Evolutionary conservation across 2,113 vertebrate genomes (phyloP).

Genomic region (Myotis lucifugus): DNA sequence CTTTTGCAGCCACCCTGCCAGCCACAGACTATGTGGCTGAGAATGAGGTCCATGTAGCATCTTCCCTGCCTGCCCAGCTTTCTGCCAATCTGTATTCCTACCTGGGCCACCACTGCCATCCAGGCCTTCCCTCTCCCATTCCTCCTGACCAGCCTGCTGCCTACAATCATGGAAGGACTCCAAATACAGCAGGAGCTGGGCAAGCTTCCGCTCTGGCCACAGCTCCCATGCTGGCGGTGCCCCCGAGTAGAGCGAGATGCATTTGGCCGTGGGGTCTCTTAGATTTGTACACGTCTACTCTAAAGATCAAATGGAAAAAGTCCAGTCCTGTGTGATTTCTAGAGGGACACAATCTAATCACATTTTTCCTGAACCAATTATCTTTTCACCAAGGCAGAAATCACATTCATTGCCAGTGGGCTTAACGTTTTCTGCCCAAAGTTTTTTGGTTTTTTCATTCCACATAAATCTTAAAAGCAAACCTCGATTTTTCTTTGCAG

Average conservation of each 20-base stretch:
- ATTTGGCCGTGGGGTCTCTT: not conserved
- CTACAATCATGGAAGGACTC: not conserved
- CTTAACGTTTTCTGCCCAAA: constrained; percentile 42
- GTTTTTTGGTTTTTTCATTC: not conserved
- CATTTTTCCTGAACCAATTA: constrained; percentile 68
- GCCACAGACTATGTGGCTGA: too few species aligned
- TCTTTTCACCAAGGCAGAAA: constrained; percentile 54
- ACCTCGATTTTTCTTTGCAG: constrained; percentile 19
- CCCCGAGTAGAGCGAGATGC: not conserved
- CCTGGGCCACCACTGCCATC: not conserved
- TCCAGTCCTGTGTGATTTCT: constrained; percentile 65
- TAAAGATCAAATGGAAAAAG: constrained; percentile 55
- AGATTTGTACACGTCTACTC: constrained; percentile 17
- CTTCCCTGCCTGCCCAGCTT: too few species aligned
- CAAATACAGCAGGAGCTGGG: not conserved
- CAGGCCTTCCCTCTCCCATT: not conserved
- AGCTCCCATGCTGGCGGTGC: not conserved
- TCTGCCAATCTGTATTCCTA: not conserved
- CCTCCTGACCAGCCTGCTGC: not conserved
- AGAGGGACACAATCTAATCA: constrained; percentile 70
- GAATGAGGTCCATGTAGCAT: not conserved
- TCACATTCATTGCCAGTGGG: constrained; percentile 54
- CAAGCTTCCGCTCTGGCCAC: not conserved
- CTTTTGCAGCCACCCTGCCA: not conserved
- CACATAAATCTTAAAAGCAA: constrained; percentile 61